These are phyloP conservation scores for Nomada fabriciana DNA, from an alignment of 2,888 invertebrate species.

Conservation along the genomic window DNA sequence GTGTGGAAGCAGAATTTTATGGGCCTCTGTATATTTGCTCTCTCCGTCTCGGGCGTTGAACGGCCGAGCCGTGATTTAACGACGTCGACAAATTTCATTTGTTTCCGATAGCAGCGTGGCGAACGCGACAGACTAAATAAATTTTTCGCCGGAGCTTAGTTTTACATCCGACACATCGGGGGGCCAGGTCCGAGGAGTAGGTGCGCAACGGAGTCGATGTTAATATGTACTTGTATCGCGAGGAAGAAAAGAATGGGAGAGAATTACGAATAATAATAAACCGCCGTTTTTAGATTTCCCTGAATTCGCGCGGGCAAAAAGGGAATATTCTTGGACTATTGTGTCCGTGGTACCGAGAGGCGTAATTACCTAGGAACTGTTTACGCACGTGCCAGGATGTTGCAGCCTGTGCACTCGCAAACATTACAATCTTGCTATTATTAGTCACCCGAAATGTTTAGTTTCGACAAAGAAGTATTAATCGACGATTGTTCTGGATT, in stretches of 20 bases:
- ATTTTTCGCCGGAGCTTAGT: slow-evolving; percentile 40
- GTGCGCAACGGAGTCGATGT: too few relatives aligned
- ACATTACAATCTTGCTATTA: slow-evolving; percentile 74
- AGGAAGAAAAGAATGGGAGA: neutral
- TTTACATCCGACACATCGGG: neutral
- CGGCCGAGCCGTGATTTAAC: slow-evolving; percentile 48
- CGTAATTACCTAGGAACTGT: slow-evolving; percentile 77
- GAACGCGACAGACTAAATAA: slow-evolving; percentile 52
- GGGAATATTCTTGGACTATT: slow-evolving; percentile 72
- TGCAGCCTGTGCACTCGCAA: slow-evolving; percentile 73
- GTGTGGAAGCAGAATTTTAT: slow-evolving; percentile 52
- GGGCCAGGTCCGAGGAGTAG: too few relatives aligned
- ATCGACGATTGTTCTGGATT: slow-evolving; percentile 19
- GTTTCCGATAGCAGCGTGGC: slow-evolving; percentile 44
- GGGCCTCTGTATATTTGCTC: slow-evolving; percentile 58
- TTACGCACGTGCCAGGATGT: slow-evolving; percentile 84
- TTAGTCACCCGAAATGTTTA: slow-evolving; percentile 63
- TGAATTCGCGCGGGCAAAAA: slow-evolving; percentile 44
- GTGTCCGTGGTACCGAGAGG: slow-evolving; percentile 36
- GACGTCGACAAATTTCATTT: slow-evolving; percentile 58
- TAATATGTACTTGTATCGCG: neutral
- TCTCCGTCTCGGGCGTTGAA: slow-evolving; percentile 40
- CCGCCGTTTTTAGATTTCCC: slow-evolving; percentile 28
- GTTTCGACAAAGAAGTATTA: slow-evolving; percentile 49
- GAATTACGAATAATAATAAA: neutral